Base-by-base conservation (phyloP, 1,140 invertebrate species). In the Tetragonula clypearis region DNA sequence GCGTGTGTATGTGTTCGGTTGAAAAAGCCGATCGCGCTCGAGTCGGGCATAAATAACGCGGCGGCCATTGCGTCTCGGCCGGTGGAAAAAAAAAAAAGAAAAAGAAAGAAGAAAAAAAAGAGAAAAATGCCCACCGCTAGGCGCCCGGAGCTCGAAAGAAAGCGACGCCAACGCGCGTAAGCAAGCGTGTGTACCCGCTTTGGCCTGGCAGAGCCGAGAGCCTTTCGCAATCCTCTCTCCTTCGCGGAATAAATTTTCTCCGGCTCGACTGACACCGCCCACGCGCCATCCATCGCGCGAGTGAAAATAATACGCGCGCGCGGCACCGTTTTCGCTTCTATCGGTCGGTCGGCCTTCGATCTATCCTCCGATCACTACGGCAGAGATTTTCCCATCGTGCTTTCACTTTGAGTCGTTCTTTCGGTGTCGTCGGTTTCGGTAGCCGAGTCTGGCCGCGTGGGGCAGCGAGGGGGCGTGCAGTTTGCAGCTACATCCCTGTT, bases 401-500 rank as follows among this genome's bases (percentile, higher is more conserved):
- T 35, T 35, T 35, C 35, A 35, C 3, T 35, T 35, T 35, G 2
- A 35, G 41, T 41, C 5, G 41, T 41, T 6, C 4, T 41, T 41
- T 41, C 41, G 41, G 41, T 15, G 66, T 17, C 26, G 15, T 35
- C 49, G 41, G 41, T 53, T 6, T 35, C 49, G 41, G 41, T 53
- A 87, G 76, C 86, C 80, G 49, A 87, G 87, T 77, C 77, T 65
- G 58, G 72, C 69, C 41, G 35, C 21, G 76, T 68, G 79, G 30
- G 30, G 30, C 1, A 30, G 30, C 1, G 30, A 30, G 30, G 30
- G 30, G 83, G 79, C 71, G 71, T 69, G 53, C 71, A 83, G 76
- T 58, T 68, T 86, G 82, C 83, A 88, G 87, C 83, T 88, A 86
- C 87, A 85, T 55, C 79, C 60, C 86, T 79, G 83, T 87, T 87